Evolutionary conservation across 30 jellyfish, hydroid and myxozoan genomes (phyloP), one percentile per base, ranked within the genome.

Genomic region (Aurelia aurita): DNA sequence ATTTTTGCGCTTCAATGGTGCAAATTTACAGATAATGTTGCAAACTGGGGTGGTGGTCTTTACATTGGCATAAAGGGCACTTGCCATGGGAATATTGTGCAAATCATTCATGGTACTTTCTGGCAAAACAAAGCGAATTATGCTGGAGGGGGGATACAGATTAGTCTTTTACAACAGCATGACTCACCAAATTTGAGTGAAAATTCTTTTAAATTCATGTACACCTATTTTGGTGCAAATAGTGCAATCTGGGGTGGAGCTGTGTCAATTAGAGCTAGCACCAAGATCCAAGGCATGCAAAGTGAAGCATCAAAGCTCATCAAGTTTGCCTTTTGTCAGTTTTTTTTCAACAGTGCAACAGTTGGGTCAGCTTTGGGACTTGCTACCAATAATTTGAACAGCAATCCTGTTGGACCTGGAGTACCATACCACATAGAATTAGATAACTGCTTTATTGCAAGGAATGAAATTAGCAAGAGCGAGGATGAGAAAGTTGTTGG

Each of bases 201-300:
- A 16, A 79, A 89, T 22, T 39, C 7, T 3, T 9, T 90, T 12
- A 14, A 21, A 20, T 45, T 72, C 63, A 23, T 12, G 14, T 19
- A 39, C 43, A 15, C 64, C 22, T 45, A 46, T 47, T 90, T 90
- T 81, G 71, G 44, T 14, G 22, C 28, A 18, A 90, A 90, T 67
- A 49, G 22, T 6, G 98, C 96, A 35, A 63, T 85, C 15, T 91
- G 96, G 96, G 98, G 98, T 4, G 98, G 98, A 60, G 98, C 78
- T 15, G 78, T 91, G 19, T 91, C 98, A 5, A 57, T 85, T 18
- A 67, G 91, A 44, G 96, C 84, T 7, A 60, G 77, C 21, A 77
- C 97, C 5, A 44, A 89, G 34, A 35, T 5, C 10, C 35, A 54
- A 28, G 87, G 68, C 13, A 59, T 54, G 20, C 21, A 20, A 39